A percentile compares a stretch with the other conserved stretches of the same genome.
Evolutionary conservation across 1,140 invertebrate genomes (phyloP).

Genomic region (Drosophila seguyi): DNA sequence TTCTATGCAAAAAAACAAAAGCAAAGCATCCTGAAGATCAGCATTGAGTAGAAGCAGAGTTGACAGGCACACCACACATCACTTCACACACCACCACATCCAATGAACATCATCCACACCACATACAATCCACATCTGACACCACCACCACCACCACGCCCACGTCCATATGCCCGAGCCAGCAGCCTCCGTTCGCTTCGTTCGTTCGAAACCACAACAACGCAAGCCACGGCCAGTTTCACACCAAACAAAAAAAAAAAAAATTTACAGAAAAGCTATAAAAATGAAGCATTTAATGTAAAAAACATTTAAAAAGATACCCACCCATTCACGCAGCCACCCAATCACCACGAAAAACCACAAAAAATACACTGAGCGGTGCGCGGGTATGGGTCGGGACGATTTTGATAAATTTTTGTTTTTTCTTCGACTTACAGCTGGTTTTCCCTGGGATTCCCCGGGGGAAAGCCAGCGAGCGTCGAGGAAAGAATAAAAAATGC

Average conservation of each 20-base stretch:
- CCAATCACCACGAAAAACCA: slow-evolving; percentile 48
- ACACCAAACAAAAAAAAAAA: slow-evolving; percentile 69
- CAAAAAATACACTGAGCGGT: slow-evolving; percentile 31
- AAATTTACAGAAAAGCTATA: slow-evolving; percentile 13
- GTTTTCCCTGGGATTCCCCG: slow-evolving; percentile 2
- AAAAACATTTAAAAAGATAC: slow-evolving; percentile 17
- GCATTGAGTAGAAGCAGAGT: slow-evolving; percentile 58
- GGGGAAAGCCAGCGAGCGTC: slow-evolving; percentile 2
- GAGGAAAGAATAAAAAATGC: slow-evolving; percentile 54
- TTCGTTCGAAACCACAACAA: slow-evolving; percentile 76
- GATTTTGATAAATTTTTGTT: slow-evolving; percentile 28
- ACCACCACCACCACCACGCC: slow-evolving; percentile 54
- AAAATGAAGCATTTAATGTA: slow-evolving; percentile 19
- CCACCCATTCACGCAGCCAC: slow-evolving; percentile 40
- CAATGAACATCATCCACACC: slow-evolving; percentile 56
- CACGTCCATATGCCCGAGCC: slow-evolving; percentile 66
- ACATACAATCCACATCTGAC: slow-evolving; percentile 58
- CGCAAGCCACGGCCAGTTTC: slow-evolving; percentile 79
- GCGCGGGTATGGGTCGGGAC: slow-evolving; percentile 49
- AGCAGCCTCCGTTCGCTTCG: slow-evolving; percentile 79
- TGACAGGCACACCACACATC: slow-evolving; percentile 54
- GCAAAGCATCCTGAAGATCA: slow-evolving; percentile 53
- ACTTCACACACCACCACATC: slow-evolving; percentile 36
- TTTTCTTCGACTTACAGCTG: slow-evolving; percentile 36
- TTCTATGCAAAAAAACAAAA: slow-evolving; percentile 19